phyloP scores from a whole-genome alignment of 2,113 vertebrate genomes.

The Toxostoma redivivum region DNA sequence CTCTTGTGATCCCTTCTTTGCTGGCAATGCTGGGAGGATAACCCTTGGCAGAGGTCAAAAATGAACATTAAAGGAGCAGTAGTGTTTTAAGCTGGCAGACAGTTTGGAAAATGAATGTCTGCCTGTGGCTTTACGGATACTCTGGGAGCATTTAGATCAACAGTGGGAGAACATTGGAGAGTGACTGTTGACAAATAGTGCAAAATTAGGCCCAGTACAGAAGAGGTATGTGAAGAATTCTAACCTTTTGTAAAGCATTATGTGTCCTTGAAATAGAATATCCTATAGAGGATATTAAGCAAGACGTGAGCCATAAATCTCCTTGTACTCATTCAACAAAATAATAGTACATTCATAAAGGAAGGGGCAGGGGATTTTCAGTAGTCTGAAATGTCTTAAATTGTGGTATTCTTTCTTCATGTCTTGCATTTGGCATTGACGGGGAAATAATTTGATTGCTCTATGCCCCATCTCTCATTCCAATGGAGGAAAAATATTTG shows the following conservation, averaged over 20 bases:
- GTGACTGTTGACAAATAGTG: not conserved
- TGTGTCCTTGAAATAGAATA: not conserved
- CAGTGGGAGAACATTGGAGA: not conserved
- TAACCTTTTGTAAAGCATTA: not conserved
- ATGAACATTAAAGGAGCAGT: not conserved
- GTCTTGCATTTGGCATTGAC: not conserved
- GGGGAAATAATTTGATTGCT: not conserved
- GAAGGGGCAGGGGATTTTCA: not conserved
- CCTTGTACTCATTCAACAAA: not conserved
- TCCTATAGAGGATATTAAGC: not conserved
- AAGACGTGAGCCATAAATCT: conserved; percentile 9
- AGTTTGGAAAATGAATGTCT: not conserved
- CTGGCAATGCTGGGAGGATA: not conserved
- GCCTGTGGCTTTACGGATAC: not conserved
- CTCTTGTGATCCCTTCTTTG: not conserved
- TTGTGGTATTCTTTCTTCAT: not conserved
- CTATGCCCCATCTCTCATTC: not conserved
- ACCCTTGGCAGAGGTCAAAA: not conserved
- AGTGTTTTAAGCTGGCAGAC: not conserved
- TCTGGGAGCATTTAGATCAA: not conserved
- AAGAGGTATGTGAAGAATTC: not conserved
- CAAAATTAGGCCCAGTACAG: not conserved
- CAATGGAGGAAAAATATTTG: not conserved
- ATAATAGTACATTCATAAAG: not conserved
- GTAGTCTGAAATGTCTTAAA: not conserved